Base-by-base conservation (phyloP, 2,888 invertebrate species). In the Dolomedes plantarius region DNA sequence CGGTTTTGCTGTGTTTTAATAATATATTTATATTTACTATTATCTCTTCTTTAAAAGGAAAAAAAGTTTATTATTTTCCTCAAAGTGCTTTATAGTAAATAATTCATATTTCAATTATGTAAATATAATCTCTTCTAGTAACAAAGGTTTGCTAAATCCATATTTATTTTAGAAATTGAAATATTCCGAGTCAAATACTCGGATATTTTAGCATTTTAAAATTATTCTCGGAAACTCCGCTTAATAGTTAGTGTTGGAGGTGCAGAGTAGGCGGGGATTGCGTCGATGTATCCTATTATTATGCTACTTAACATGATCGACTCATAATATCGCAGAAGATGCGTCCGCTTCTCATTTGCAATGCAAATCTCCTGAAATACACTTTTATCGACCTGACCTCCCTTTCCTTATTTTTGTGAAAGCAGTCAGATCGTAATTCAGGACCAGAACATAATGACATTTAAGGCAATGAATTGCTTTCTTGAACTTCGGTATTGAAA, bases 271-370 rank as follows among this genome's bases (percentile, higher is more conserved):
- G 23, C 56, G 56, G 11, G 5, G 11, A 5, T 23, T 23, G 7
- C 56, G 5, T 56, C 56, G 19, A 23, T 56, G 11, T 56, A 56
- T 46, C 56, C 23, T 56, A 16, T 19, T 56, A 56, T 23, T 23
- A n/a, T 16, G 23, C 23, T 23, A n/a, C 23, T 56, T 56, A 56
- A 56, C 56, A 19, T 56, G 56, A 56, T 56, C 23, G 16, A 16
- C 9, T 16, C 46, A 16, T 46, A 16, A 46, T 46, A 16, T 16
- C 16, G 16, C 46, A 46, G 16, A 36, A 36, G 36, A 36, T 13
- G 16, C 46, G 46, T 2, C 46, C 23, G 9, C 23, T 23, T 19
- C 56, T 77, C 62, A 77, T 77, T 77, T 77, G 56, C 77, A 77
- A 41, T 69, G 41, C 56, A 77, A 69, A 69, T 77, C 9, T 13